Evolutionary conservation across 1,140 invertebrate species (phyloP), one percentile per base, ranked within the genome.

Genomic region (Lutraria rhynchaena): DNA sequence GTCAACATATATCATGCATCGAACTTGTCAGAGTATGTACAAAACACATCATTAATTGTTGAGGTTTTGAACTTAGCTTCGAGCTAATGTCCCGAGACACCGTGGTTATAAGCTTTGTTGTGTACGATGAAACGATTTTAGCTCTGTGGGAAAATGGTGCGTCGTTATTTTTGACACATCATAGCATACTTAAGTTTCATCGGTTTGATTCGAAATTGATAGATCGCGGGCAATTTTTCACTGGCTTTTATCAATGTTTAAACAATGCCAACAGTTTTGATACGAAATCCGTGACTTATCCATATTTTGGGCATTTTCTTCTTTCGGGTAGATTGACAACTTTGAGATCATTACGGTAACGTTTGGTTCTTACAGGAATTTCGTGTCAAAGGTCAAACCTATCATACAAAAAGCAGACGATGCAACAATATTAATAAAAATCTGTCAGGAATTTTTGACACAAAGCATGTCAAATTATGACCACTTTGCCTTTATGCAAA

Each of bases 231-330:
- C 22, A 33, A 74, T 74, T 61, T 60, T 74, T 74, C 71, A 74
- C 41, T n/a, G 44, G 33, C 46, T 77, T 35, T 80, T 80, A 80
- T 80, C 76, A 70, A 29, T 60, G 29, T n/a, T 67, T 49, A 80
- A 80, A 80, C 76, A 80, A 60, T 60, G 44, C 22, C 3, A 35
- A n/a, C 17, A 31, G 46, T 19, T 46, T 70, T 63, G 65, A 80
- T 69, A 67, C 63, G 49, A 19, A 69, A 29, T 80, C 55, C 76
- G 76, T 80, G 76, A 80, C 76, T 80, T 80, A 70, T 80, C 49
- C 63, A 13, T 37, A 46, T 24, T 37, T 69, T 80, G 63, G 44
- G 76, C 67, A 67, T 80, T 80, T 78, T 53, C 61, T 58, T 24
- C 65, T 58, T 80, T 63, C 65, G 37, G 63, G 63, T 70, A 80